phyloP scores from a whole-genome alignment of 2,113 vertebrate genomes.

The Silurus meridionalis region DNA sequence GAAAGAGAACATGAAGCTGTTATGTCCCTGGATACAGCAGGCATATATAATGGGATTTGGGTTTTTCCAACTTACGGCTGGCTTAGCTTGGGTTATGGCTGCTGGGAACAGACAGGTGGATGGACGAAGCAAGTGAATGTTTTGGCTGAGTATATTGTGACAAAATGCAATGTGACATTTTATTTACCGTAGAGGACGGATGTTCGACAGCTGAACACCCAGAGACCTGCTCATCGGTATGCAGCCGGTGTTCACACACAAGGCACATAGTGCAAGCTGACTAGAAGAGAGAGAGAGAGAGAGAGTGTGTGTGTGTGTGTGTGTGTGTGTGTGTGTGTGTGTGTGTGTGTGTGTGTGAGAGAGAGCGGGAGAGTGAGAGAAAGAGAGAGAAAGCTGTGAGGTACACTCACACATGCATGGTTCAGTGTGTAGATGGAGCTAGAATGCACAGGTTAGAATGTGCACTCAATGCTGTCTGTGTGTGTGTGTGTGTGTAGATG shows the following conservation, averaged over 20 bases:
- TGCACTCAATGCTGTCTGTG: background rate
- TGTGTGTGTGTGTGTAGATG: background rate
- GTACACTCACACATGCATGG: background rate
- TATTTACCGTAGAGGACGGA: constrained; percentile 51
- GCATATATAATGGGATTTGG: constrained; percentile 47
- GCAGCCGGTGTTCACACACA: constrained; percentile 49
- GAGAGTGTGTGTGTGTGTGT: constrained; percentile 18
- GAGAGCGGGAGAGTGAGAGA: background rate
- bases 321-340: background rate
- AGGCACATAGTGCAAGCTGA: constrained; percentile 37
- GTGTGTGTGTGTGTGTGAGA: background rate
- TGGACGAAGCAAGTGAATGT: background rate
- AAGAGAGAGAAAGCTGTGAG: constrained; percentile 5
- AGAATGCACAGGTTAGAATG: constrained; percentile 29
- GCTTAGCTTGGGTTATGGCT: constrained; percentile 7
- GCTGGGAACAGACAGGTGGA: constrained; percentile 16
- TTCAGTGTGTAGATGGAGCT: constrained; percentile 6
- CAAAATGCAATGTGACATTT: constrained; percentile 55
- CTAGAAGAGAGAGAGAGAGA: constrained; percentile 27
- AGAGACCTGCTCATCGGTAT: constrained; percentile 57
- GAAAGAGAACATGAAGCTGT: constrained; percentile 56
- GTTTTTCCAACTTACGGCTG: background rate
- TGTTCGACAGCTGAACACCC: constrained; percentile 46
- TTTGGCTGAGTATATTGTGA: constrained; percentile 31
- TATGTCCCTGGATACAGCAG: constrained; percentile 3